A percentile compares a stretch with the other conserved stretches of the same genome.
These are phyloP conservation scores for Noctua comes DNA, from an alignment of 2,888 invertebrate species.

Conservation along the genomic window DNA sequence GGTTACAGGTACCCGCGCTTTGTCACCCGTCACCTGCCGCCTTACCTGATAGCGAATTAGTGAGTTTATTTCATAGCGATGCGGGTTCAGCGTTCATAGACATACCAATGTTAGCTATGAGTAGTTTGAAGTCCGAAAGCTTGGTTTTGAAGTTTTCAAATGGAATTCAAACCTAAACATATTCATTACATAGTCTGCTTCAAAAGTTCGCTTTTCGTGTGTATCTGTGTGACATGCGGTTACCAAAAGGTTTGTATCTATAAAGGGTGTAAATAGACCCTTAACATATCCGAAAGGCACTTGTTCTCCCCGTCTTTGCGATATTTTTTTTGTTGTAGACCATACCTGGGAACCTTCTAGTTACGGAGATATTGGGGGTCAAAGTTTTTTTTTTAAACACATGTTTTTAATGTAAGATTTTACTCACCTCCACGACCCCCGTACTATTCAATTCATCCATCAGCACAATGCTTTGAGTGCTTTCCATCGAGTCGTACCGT, in stretches of 20 bases:
- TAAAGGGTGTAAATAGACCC: too few species aligned
- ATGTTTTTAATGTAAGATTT: too few species aligned
- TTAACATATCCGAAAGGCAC: too few species aligned
- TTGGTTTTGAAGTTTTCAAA: background rate
- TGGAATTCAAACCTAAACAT: background rate
- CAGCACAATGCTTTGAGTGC: too few species aligned
- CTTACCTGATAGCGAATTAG: slow-evolving; percentile 65
- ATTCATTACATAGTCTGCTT: background rate
- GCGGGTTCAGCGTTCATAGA: background rate
- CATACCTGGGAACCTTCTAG: too few species aligned
- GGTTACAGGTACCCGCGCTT: slow-evolving; percentile 74
- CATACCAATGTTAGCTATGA: background rate
- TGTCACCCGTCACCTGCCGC: slow-evolving; percentile 76
- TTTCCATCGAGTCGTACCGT: too few species aligned
- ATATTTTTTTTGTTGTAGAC: too few species aligned
- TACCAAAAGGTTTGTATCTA: background rate
- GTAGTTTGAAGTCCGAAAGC: background rate
- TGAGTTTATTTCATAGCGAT: slow-evolving; percentile 46
- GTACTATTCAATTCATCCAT: too few species aligned
- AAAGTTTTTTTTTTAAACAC: too few species aligned
- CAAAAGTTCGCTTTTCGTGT: background rate
- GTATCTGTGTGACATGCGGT: background rate
- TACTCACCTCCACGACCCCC: too few species aligned
- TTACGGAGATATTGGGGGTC: too few species aligned
- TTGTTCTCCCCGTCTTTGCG: too few species aligned